Conservation (phyloP, 1,140 invertebrate species). For the Leptinotarsa defecta region DNA sequence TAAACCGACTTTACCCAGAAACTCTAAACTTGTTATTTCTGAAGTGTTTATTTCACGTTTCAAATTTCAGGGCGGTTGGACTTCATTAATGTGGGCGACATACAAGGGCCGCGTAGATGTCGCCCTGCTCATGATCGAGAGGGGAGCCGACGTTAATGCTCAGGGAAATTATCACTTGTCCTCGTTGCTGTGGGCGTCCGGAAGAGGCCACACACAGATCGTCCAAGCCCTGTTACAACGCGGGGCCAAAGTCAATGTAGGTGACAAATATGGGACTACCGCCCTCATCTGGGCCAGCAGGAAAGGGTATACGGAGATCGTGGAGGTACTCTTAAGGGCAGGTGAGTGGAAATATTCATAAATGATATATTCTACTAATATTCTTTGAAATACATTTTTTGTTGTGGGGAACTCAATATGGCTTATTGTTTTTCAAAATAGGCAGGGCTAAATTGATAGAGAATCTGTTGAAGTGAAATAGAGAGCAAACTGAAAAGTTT, state of each 20-base stretch:
- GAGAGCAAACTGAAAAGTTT: not conserved
- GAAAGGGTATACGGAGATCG: conserved; percentile 87
- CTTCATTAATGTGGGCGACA: conserved; percentile 95
- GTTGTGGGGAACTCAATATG: too few species aligned
- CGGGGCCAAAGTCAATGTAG: conserved; percentile 89
- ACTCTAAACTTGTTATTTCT: too few species aligned
- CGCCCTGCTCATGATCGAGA: conserved; percentile 81
- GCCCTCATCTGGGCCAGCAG: conserved; percentile 94
- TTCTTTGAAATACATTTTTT: not conserved
- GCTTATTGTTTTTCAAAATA: too few species aligned
- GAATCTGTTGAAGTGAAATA: too few species aligned
- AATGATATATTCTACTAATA: not conserved
- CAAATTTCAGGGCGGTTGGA: conserved; percentile 85
- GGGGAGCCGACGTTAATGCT: conserved; percentile 91
- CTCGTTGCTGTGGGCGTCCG: conserved; percentile 91
- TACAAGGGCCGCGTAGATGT: conserved; percentile 88
- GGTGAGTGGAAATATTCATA: conserved; percentile 56
- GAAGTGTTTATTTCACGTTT: too few species aligned
- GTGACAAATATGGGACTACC: conserved; percentile 96
- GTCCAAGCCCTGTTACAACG: conserved; percentile 79
- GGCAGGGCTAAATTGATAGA: too few species aligned
- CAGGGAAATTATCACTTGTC: conserved; percentile 96
- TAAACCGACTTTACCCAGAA: too few species aligned
- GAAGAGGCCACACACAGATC: conserved; percentile 85
- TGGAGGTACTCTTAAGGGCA: conserved; percentile 79